phyloP scores from a whole-genome alignment of 1,140 invertebrate species.

The Nephotettix cincticeps region DNA sequence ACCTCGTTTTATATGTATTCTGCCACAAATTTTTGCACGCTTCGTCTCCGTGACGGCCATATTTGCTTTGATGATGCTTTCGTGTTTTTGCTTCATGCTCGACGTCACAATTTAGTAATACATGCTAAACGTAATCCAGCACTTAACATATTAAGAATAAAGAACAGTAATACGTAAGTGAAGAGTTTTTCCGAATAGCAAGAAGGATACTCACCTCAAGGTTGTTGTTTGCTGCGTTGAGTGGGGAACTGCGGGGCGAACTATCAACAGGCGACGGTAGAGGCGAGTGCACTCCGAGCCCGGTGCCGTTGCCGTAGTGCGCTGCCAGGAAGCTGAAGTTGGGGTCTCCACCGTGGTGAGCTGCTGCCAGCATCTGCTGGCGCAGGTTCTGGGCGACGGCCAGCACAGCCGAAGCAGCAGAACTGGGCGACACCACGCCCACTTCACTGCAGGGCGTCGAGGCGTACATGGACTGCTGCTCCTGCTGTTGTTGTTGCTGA shows the following conservation, averaged over 20 bases:
- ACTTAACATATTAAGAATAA: too few relatives aligned
- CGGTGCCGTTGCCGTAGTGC: constrained; percentile 34
- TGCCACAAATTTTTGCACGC: too few relatives aligned
- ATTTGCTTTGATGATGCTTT: too few relatives aligned
- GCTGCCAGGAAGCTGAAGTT: constrained; percentile 25
- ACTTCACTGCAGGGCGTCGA: constrained; percentile 50
- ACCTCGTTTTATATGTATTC: too few relatives aligned
- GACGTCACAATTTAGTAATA: too few relatives aligned
- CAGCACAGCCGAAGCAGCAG: constrained; percentile 66
- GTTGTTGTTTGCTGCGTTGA: constrained; percentile 35
- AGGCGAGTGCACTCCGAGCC: constrained; percentile 33
- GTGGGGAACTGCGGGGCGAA: constrained; percentile 36
- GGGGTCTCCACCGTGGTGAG: constrained; percentile 47
- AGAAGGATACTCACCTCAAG: constrained; percentile 35
- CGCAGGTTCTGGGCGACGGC: constrained; percentile 69
- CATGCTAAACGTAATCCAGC: too few relatives aligned
- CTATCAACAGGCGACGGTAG: constrained; percentile 34
- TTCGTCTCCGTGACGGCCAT: too few relatives aligned
- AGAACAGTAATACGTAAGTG: too few relatives aligned
- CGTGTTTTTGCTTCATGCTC: too few relatives aligned
- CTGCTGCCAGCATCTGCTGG: constrained; percentile 69
- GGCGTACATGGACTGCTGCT: constrained; percentile 27
- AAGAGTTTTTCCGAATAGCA: too few relatives aligned
- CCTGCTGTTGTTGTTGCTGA: constrained; percentile 16
- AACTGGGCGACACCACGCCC: constrained; percentile 62